Percentiles rank a stretch among this genome's conserved stretches.
Conservation (phyloP, 2,113 vertebrate species). For the Canis aureus region DNA sequence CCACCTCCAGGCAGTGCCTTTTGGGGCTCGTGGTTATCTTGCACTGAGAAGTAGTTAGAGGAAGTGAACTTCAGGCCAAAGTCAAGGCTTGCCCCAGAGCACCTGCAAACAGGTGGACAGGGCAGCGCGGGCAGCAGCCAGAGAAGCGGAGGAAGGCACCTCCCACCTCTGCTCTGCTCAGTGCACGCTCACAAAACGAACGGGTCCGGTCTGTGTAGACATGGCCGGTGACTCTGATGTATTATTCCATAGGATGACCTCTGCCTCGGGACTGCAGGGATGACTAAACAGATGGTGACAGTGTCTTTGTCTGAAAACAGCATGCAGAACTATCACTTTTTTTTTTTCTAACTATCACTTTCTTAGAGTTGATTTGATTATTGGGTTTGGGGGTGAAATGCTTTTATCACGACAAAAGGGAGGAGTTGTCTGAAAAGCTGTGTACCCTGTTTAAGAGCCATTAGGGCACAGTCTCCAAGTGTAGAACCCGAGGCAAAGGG, state of each 20-base stretch:
- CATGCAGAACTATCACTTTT: neutral
- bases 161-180: accelerated
- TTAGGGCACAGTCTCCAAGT: neutral
- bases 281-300: neutral
- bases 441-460: neutral
- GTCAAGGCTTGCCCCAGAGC: neutral
- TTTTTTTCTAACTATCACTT: neutral
- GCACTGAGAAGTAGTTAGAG: neutral
- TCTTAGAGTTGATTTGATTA: neutral
- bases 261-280: neutral
- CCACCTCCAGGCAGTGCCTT: neutral
- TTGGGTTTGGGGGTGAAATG: neutral
- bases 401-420: neutral
- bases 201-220: neutral
- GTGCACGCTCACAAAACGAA: neutral
- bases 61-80: neutral
- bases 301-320: neutral
- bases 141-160: neutral
- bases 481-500: neutral
- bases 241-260: neutral
- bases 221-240: accelerated
- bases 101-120: neutral
- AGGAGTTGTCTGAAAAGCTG: neutral
- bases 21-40: neutral
- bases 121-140: accelerated